Base-by-base conservation (phyloP, 2,888 invertebrate genomes). In the Agrochola macilenta region DNA sequence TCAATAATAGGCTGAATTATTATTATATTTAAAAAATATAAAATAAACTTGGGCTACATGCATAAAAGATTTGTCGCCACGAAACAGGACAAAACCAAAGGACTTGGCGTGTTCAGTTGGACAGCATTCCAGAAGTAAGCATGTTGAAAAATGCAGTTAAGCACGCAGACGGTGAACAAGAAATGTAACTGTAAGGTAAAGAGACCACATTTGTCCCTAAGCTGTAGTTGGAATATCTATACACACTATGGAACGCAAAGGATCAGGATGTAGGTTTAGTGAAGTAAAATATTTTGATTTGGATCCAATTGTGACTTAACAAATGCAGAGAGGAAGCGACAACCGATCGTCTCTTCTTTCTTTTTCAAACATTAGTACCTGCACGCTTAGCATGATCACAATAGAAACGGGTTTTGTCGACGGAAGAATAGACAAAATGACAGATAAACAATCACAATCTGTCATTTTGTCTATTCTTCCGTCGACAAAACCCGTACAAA, bases 111-210 rank as follows among this genome's bases (percentile, higher is more conserved):
- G 52, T 68, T 68, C 11, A 65, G n/a, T 78, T 49, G 54, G 4
- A 69, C 43, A 66, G 57, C 72, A 83, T 81, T 83, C 69, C 54
- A 39, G 39, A 64, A 69, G 57, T 58, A 17, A 54, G 17, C 30
- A 57, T n/a, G 43, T 57, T 65, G 65, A 54, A 68, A 75, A 76
- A 81, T 75, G 52, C 54, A 57, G 65, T 68, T 64, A 57, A 30
- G 66, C 61, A 57, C 8, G 66, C 82, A 80, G 69, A 68, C 61
- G 43, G 49, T 49, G 17, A 11, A 30, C 52, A 78, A 78, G 64
- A 83, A 78, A 72, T 26, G 49, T 78, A 83, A 82, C 83, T 78
- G 71, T 78, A 64, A 54, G 46, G 71, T 77, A 64, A 54, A 39
- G 63, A 30, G 64, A 65, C 58, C 17, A 39, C 57, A 57, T 57